Evolutionary conservation across 2,113 vertebrate species (phyloP).

Genomic region (Seriola quinqueradiata): DNA sequence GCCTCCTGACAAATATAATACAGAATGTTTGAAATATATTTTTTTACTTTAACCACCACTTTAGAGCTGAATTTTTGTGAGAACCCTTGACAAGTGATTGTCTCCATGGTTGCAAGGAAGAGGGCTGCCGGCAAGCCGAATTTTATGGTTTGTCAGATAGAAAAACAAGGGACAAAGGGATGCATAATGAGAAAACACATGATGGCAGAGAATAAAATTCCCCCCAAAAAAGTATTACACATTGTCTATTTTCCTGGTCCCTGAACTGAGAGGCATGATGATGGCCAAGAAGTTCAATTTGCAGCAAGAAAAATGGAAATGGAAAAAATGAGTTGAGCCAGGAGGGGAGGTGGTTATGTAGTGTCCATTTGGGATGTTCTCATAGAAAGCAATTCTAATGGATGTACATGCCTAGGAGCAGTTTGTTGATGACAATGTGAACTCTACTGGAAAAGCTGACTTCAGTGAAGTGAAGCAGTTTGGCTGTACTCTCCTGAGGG

Average conservation of each 20-base stretch:
- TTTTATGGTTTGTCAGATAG: constrained; percentile 21
- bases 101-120: constrained; percentile 28
- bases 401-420: constrained; percentile 13
- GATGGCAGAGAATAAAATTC: not conserved
- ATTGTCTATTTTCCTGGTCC: constrained; percentile 11
- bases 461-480: constrained; percentile 46
- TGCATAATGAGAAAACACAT: constrained; percentile 28
- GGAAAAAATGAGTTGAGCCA: not conserved
- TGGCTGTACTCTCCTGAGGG: not conserved
- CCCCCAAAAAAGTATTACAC: not conserved
- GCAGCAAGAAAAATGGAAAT: not conserved
- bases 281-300: constrained; percentile 37
- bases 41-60: not conserved
- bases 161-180: constrained; percentile 23
- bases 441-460: constrained; percentile 51
- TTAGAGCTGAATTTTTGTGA: constrained; percentile 26
- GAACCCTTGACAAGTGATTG: constrained; percentile 32
- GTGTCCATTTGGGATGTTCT: not conserved
- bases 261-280: not conserved
- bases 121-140: not conserved
- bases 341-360: not conserved
- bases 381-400: constrained; percentile 5
- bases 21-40: constrained; percentile 30
- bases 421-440: constrained; percentile 23
- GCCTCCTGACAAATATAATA: constrained; percentile 27